Base-by-base conservation (phyloP, 2,888 invertebrate species). In the Amiota communis region DNA sequence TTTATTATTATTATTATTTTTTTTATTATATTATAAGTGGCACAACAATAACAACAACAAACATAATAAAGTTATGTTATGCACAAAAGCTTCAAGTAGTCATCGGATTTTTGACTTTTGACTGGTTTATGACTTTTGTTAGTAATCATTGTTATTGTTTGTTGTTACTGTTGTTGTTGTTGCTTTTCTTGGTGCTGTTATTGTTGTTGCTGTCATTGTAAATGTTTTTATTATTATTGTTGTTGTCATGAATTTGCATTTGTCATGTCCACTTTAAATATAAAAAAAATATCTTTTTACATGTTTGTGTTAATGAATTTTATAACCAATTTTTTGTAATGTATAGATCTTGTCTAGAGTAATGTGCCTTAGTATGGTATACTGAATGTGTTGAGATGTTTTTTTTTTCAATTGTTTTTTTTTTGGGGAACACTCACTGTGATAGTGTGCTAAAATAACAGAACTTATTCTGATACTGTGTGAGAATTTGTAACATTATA, bases 281-380 rank as follows among this genome's bases (percentile, higher is more conserved):
- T 20, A 59, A 63, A 63, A 9, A 63, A 63, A 63, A 65, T 48
- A 48, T 48, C 20, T 80, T 36, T 36, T 83, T 82, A 78, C 83
- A 81, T 76, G 56, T 78, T 78, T 47, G 74, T 78, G 84, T 77
- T 85, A 84, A 85, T 84, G 79, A 76, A 75, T 76, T 85, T 83
- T 83, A 85, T 83, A 80, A 75, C 71, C 48, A 47, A 17, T n/a
- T 68, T 51, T 49, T 36, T 6, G 36, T 36, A 36, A 36, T 36
- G 36, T 36, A 36, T 36, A 36, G 36, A 36, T 36, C 36, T 36
- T 36, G 36, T 36, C 36, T 36, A 36, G 36, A 36, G 36, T 36
- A 36, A 36, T 36, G 6, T 2, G 36, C 36, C 36, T 6, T 36
- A 36, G 6, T 36, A 36, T 6, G 36, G 36, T 36, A 36, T n/a